Evolutionary conservation across 1,140 invertebrate species (phyloP), one percentile per base, ranked within the genome.

Genomic region (Heliconius congener): DNA sequence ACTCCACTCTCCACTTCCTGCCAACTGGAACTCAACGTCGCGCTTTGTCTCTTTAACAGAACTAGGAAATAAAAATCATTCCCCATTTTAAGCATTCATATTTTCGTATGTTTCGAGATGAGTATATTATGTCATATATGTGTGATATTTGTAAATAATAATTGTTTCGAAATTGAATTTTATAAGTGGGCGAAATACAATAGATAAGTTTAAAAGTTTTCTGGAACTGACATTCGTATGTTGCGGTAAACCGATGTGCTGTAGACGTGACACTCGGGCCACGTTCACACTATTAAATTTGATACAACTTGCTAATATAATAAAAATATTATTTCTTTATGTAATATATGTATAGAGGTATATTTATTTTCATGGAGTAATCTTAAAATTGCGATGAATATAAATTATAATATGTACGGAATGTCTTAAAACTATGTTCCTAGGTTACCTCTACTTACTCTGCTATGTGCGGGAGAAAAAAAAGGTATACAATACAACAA

Each of bases 241-340:
- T 85, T 85, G 84, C 78, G 82, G 83, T 76, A 57, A 82, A 83
- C 82, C 83, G 82, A 84, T 84, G 85, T 74, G 81, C 78, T 77
- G 77, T 71, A 77, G 80, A 87, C 86, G 86, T 88, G 87, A 88
- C 85, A 66, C 60, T 66, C 60, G 27, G 27, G 84, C 86, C 86
- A 90, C 87, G 87, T 87, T 79, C 86, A 85, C 60, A 27, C 13
- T 66, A 66, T 66, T 66, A 66, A 66, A 66, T 30, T 66, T 30
- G 4, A 19, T 23, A 66, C 60, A 2, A 1, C 27, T 66, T 30
- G 27, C 27, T 66, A 13, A 66, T 66, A 30, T 66, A 66, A 66
- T 30, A 66, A 66, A 66, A 66, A 30, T 66, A 57, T 57, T 23
- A 19, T 52, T 23, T 57, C 9, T 57, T 23, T 57, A 57, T 57